A percentile compares a stretch with the other conserved stretches of the same genome.
Evolutionary conservation across 2,888 invertebrate species (phyloP).

Genomic region (Furcula furcula): DNA sequence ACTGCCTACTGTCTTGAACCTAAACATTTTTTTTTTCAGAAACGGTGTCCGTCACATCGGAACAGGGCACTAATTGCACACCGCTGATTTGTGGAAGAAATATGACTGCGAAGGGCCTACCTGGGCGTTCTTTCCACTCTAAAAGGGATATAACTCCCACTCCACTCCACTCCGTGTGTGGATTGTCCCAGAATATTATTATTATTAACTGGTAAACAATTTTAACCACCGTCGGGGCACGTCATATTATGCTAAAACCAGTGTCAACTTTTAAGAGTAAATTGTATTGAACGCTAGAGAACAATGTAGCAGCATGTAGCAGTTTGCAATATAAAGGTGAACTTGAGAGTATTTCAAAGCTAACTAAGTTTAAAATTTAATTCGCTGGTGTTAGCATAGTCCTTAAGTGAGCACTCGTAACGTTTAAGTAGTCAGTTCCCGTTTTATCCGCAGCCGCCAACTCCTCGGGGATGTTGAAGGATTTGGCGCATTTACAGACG

Average conservation of each 20-base stretch:
- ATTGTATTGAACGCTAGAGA: constrained; percentile 11
- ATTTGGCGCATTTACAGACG: constrained; percentile 55
- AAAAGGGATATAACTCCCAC: no score
- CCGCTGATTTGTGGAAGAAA: no score
- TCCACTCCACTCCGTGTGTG: no score
- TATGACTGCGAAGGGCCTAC: no score
- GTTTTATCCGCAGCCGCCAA: constrained; percentile 46
- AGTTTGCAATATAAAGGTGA: constrained; percentile 4
- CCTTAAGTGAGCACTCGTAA: constrained; percentile 47
- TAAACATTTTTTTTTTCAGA: no score
- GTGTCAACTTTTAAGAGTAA: no score
- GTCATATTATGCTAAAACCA: constrained; percentile 13
- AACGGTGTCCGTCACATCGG: no score
- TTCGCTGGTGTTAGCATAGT: constrained; percentile 49
- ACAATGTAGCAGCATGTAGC: constrained; percentile 4
- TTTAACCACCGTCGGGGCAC: constrained; percentile 17
- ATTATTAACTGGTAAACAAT: no score
- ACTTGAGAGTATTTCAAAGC: constrained; percentile 16
- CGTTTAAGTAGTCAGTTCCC: constrained; percentile 61
- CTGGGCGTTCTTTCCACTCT: no score
- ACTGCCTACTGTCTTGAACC: no score
- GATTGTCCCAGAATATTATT: no score
- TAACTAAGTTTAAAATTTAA: constrained; percentile 59
- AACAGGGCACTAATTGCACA: no score
- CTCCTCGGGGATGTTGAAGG: constrained; percentile 59